Evolutionary conservation across 2,113 vertebrate genomes (phyloP), one percentile per base, ranked within the genome.

Genomic region (Brachyhypopomus gauderio): DNA sequence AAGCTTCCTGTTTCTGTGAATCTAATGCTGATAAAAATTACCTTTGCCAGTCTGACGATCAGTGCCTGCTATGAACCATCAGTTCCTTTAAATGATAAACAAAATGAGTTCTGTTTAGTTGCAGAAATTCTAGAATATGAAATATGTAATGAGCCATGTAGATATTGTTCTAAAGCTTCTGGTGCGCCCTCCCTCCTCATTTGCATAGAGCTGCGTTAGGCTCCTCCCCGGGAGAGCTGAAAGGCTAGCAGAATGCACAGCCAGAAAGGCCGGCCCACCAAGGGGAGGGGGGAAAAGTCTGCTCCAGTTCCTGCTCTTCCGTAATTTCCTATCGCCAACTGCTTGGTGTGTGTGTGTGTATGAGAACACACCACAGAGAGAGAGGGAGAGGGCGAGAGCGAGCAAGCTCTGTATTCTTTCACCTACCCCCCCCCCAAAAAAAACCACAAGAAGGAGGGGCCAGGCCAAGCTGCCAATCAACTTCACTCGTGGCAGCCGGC

Each of bases 381-480:
- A 83, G 88, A 86, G 87, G 79, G 86, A 75, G 78, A 66, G 81
- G 70, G 72, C 27, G 74, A 72, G 64, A 63, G 70, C 58, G 69
- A 81, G 82, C 41, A 75, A 81, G 77, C 90, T 91, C 90, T 88
- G 79, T 92, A 89, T 93, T 93, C 90, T 91, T 91, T 93, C 92
- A 95, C 94, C 94, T 95, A 94, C 92, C 92, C 90, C 89, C 89
- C 88, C 90, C 88, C 83, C n/a, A n/a, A n/a, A n/a, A 90, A 91
- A 93, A 92, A 92, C 89, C 91, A 90, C 90, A 87, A 87, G 91
- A 92, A 94, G 95, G 95, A 85, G 94, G 91, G 93, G 91, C 94
- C 91, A 90, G 88, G 89, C 86, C 86, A 82, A 89, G 89, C 95
- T 95, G 95, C 95, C 96, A 96, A 96, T 96, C 95, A 95, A 93